Evolutionary conservation across 1,140 invertebrate genomes (phyloP).

Genomic region (Dryas iulia): DNA sequence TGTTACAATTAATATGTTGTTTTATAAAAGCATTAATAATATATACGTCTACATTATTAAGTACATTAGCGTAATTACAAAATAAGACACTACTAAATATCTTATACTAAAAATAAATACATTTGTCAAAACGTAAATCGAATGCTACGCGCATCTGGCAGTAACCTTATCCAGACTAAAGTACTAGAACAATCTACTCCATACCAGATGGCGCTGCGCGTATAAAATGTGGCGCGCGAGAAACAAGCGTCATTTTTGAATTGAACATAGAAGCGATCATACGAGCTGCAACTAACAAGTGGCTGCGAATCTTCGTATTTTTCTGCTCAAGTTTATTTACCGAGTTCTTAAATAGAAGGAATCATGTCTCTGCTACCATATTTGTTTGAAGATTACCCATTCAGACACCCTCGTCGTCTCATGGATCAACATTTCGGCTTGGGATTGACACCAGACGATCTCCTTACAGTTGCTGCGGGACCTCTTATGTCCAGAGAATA

Average conservation of each 20-base stretch:
- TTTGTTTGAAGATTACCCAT: conserved; percentile 48
- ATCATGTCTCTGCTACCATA: conserved; percentile 62
- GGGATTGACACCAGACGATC: conserved; percentile 78
- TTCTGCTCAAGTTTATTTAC: background rate
- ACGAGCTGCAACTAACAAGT: background rate
- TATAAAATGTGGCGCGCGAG: conserved; percentile 40
- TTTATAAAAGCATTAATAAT: too few species aligned
- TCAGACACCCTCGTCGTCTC: conserved; percentile 74
- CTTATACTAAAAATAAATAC: too few species aligned
- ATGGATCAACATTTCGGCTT: conserved; percentile 83
- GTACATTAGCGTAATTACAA: too few species aligned
- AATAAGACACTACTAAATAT: too few species aligned
- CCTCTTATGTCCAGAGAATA: conserved; percentile 63
- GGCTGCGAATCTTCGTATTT: conserved; percentile 8
- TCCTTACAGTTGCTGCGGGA: conserved; percentile 63
- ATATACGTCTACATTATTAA: too few species aligned
- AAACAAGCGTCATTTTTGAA: conserved; percentile 31
- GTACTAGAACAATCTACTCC: conserved; percentile 53
- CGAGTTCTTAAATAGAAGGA: background rate
- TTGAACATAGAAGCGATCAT: conserved; percentile 24
- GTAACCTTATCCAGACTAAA: background rate
- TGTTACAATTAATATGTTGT: too few species aligned
- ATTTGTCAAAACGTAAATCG: background rate
- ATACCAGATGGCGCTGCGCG: conserved; percentile 57
- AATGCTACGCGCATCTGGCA: background rate